Evolutionary conservation across 2,888 invertebrate species (phyloP).

Genomic region (Tipula confusa): DNA sequence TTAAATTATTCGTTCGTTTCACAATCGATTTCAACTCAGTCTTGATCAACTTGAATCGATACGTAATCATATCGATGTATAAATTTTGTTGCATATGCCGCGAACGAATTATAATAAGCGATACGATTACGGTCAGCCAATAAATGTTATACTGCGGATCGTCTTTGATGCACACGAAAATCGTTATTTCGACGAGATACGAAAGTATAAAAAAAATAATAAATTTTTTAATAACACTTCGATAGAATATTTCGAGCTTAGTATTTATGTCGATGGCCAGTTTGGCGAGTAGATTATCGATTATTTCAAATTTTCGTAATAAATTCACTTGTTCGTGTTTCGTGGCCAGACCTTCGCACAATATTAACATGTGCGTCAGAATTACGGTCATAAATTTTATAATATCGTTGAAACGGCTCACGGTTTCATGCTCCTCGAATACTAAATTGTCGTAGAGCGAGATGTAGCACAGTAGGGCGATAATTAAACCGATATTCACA

Average conservation of each 20-base stretch:
- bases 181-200: slow-evolving; percentile 31
- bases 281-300: slow-evolving; percentile 31
- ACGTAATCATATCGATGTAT: slow-evolving; percentile 33
- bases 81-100: slow-evolving; percentile 34
- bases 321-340: slow-evolving; percentile 33
- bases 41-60: slow-evolving; percentile 33
- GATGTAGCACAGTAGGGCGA: background rate
- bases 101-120: slow-evolving; percentile 32
- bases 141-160: slow-evolving; percentile 31
- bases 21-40: slow-evolving; percentile 34
- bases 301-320: slow-evolving; percentile 32
- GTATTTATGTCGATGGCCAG: slow-evolving; percentile 30
- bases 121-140: slow-evolving; percentile 32
- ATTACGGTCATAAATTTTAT: slow-evolving; percentile 34
- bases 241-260: slow-evolving; percentile 31
- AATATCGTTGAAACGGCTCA: slow-evolving; percentile 33
- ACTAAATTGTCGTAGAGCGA: background rate
- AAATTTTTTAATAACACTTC: slow-evolving; percentile 32
- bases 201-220: slow-evolving; percentile 31
- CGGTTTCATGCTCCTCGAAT: background rate
- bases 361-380: slow-evolving; percentile 34
- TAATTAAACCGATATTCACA: background rate
- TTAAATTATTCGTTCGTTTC: slow-evolving; percentile 27
- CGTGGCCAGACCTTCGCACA: slow-evolving; percentile 33
- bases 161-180: slow-evolving; percentile 27